Evolutionary conservation across 2,113 vertebrate genomes (phyloP), one percentile per base, ranked within the genome.

Genomic region (Pseudolaguvia tuberculata): DNA sequence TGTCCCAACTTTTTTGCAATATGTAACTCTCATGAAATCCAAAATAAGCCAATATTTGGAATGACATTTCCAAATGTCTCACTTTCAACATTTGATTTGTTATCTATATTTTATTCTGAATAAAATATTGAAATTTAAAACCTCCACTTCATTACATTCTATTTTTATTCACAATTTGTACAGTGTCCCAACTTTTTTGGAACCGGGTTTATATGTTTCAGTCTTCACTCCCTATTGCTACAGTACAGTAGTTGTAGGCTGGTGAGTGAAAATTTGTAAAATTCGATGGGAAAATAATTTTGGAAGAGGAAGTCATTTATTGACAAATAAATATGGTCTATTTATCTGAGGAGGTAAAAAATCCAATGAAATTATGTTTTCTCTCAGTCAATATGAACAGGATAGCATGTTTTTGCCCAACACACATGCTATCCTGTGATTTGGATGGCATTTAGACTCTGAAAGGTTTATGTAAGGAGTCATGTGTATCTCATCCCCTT

Each of bases 391-490:
- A 63, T 21, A 3, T 21, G n/a, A n/a, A 63, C 21, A n/a, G 20
- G 35, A 21, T n/a, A 42, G 29, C 18, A 39, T 39, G 31, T 62
- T 31, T 62, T 62, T 62, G 35, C 35, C 58, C 20, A 62, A 62
- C 59, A 62, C 31, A 39, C 20, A n/a, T n/a, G n/a, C n/a, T n/a
- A n/a, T 61, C 29, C 35, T 42, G 35, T 62, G 35, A 62, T 63
- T 63, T 63, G n/a, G n/a, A 23, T 62, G 31, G 31, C 12, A 62
- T 62, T 39, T 42, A 21, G 5, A 12, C 35, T 63, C 35, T 63
- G 59, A 63, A 14, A 62, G 59, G 31, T 59, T 58, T n/a, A n/a
- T 6, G 31, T 39, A n/a, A 62, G 18, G 59, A 39, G 11, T 61
- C 12, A 39, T 61, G 59, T 63, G 18, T 23, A 45, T 51, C 42